Percentiles rank a stretch among this genome's conserved stretches.
Conservation (phyloP, 2,888 invertebrate genomes). For the Sinotaia quadrata region DNA sequence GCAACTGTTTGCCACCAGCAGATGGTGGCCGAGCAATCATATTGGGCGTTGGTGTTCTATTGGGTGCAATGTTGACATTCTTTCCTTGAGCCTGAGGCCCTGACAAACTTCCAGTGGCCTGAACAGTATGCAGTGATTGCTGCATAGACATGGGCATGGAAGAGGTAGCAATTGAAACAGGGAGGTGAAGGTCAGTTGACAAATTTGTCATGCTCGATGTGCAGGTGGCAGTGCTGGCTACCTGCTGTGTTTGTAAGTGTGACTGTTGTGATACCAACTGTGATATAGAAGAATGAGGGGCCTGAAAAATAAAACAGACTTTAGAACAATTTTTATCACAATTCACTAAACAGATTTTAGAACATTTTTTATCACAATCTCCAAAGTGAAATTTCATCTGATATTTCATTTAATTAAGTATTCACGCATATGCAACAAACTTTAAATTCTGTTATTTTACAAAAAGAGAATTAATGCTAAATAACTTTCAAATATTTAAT, state of each 20-base stretch:
- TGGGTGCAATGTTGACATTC: conserved; percentile 13
- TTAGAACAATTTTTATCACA: background rate
- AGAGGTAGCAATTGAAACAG: conserved; percentile 11
- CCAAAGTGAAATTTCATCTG: no score
- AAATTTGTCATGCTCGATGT: conserved; percentile 8
- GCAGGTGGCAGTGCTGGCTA: conserved; percentile 6
- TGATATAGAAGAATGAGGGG: background rate
- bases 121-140: conserved; percentile 37
- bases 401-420: no score
- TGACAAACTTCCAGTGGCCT: background rate
- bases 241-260: conserved; percentile 33
- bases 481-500: no score
- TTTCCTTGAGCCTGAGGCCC: conserved; percentile 32
- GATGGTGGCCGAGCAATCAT: conserved; percentile 21
- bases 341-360: no score
- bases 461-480: no score
- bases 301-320: background rate
- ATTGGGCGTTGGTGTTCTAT: conserved; percentile 24
- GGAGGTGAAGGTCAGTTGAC: conserved; percentile 23
- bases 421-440: no score
- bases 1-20: conserved; percentile 17
- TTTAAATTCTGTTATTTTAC: no score
- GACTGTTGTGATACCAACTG: conserved; percentile 11
- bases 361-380: no score
- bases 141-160: conserved; percentile 28